These are phyloP conservation scores for Platygyra sinensis DNA, from an alignment of 64 coral and sea anemone species.

Conservation along the genomic window DNA sequence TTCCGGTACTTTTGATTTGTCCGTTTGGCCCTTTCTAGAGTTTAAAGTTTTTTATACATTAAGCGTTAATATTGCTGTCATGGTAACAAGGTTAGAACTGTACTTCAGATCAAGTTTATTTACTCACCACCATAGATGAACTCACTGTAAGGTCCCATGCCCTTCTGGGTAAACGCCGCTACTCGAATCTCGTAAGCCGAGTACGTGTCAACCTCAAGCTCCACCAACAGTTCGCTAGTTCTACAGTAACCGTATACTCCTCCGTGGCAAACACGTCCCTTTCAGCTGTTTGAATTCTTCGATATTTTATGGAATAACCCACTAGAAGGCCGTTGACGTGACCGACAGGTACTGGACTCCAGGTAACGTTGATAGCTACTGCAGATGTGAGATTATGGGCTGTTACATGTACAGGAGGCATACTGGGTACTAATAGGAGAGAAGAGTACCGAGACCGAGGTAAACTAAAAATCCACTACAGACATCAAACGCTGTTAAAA, in stretches of 20 bases:
- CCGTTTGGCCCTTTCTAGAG: too few species aligned
- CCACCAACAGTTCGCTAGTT: not conserved
- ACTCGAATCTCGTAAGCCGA: constrained; percentile 34
- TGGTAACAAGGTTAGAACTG: too few species aligned
- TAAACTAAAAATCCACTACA: not conserved
- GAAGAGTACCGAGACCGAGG: not conserved
- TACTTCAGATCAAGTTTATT: too few species aligned
- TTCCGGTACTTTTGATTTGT: too few species aligned
- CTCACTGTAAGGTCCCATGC: constrained; percentile 39
- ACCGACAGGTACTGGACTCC: constrained; percentile 50
- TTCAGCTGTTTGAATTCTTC: constrained; percentile 18
- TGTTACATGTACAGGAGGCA: constrained; percentile 29
- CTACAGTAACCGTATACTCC: not conserved
- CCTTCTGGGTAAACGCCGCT: constrained; percentile 40
- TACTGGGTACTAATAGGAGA: constrained; percentile 28
- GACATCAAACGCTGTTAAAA: too few species aligned
- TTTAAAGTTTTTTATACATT: too few species aligned
- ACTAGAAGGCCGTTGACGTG: constrained; percentile 48
- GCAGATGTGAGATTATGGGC: constrained; percentile 29
- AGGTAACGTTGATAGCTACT: constrained; percentile 4
- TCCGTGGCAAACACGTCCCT: not conserved
- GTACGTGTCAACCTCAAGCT: not conserved
- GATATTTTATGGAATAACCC: constrained; percentile 65
- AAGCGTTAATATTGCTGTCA: too few species aligned
- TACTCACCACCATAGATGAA: constrained; percentile 39